These are phyloP conservation scores for Balaenoptera acutorostrata DNA, from an alignment of 2,113 vertebrate genomes.

Conservation along the genomic window DNA sequence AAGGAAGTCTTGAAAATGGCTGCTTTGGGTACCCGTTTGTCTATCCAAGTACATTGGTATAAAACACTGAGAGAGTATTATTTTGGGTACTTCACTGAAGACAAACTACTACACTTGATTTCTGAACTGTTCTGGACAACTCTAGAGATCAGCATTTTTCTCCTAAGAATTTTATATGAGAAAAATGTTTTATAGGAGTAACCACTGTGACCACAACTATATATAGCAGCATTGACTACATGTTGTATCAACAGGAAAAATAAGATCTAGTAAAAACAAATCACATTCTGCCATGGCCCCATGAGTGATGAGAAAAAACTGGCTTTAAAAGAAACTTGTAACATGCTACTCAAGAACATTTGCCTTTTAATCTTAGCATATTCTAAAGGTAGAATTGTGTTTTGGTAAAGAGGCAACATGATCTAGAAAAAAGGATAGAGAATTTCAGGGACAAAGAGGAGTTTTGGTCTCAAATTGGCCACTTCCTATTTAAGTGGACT, in stretches of 20 bases:
- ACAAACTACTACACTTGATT: neutral
- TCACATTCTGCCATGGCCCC: neutral
- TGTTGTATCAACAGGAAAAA: neutral
- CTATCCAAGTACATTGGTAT: neutral
- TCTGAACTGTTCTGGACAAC: neutral
- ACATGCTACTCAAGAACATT: neutral
- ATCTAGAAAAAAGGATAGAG: neutral
- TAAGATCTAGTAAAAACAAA: neutral
- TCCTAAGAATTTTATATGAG: neutral
- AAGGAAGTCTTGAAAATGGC: neutral
- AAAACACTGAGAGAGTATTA: neutral
- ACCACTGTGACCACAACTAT: neutral
- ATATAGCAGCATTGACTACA: neutral
- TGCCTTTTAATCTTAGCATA: neutral
- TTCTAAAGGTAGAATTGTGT: neutral
- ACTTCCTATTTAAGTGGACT: neutral
- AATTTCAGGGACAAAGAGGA: neutral
- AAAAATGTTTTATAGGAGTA: neutral
- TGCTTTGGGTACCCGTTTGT: neutral
- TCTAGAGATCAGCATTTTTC: neutral
- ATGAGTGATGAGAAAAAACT: neutral
- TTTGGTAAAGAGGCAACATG: neutral
- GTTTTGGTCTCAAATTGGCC: neutral
- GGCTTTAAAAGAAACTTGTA: slow-evolving; percentile 7
- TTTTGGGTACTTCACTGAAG: neutral